A percentile compares a stretch with the other conserved stretches of the same genome.
These are phyloP conservation scores for Chesias legatella DNA, from an alignment of 2,888 invertebrate species.

Conservation along the genomic window DNA sequence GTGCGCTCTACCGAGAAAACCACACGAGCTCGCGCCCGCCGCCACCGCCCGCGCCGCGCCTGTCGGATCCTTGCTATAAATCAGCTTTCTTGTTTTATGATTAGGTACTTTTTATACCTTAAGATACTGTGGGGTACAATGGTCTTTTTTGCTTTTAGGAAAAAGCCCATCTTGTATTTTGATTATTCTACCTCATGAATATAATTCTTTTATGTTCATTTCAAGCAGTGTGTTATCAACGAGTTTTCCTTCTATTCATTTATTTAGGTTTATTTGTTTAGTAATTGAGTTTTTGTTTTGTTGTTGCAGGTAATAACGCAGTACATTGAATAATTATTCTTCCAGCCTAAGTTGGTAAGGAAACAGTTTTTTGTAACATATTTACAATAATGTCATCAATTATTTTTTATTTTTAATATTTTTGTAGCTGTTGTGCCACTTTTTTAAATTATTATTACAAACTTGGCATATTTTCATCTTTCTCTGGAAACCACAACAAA, in stretches of 20 bases:
- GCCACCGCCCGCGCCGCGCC: slow-evolving; percentile 37
- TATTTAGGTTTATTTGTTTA: no score
- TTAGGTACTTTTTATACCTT: slow-evolving; percentile 1
- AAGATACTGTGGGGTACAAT: neutral
- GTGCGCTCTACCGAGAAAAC: slow-evolving; percentile 67
- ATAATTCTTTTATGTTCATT: no score
- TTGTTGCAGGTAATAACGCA: slow-evolving; percentile 65
- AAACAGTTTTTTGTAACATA: slow-evolving; percentile 3
- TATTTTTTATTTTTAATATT: slow-evolving; percentile 10
- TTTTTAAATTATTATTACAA: slow-evolving; percentile 32
- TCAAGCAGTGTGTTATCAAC: no score
- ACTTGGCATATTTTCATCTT: slow-evolving; percentile 39
- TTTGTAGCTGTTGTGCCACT: slow-evolving; percentile 24
- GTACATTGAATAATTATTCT: no score
- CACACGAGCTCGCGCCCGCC: no score
- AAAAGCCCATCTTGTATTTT: no score
- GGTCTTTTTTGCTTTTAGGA: no score
- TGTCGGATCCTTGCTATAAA: slow-evolving; percentile 51
- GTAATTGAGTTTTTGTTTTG: no score
- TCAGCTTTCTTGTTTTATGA: slow-evolving; percentile 45
- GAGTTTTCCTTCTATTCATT: neutral
- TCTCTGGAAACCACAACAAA: slow-evolving; percentile 53
- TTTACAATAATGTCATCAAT: slow-evolving; percentile 6
- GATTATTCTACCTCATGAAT: no score
- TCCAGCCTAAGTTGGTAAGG: no score